Evolutionary conservation across 2,888 invertebrate genomes (phyloP).

Genomic region (Drosophila fulvimacula): DNA sequence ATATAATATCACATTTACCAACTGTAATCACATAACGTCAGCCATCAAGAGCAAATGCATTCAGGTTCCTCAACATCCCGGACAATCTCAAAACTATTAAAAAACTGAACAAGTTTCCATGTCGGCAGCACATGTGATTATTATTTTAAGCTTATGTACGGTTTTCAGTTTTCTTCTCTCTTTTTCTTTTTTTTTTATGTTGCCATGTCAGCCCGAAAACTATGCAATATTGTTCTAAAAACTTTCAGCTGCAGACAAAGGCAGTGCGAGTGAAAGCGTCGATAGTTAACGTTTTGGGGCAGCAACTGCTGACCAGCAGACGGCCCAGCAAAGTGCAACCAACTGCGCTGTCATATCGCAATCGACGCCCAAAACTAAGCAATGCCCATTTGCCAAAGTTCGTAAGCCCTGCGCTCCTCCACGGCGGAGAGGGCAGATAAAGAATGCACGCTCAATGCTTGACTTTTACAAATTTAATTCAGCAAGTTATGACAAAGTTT

Average conservation of each 20-base stretch:
- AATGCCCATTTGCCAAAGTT: constrained; percentile 57
- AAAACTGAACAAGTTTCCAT: constrained; percentile 6
- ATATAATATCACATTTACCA: too few species aligned
- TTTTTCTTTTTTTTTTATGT: background rate
- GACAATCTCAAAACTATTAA: background rate
- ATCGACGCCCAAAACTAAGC: constrained; percentile 58
- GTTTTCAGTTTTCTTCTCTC: constrained; percentile 5
- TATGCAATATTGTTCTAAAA: constrained; percentile 52
- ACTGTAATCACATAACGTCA: background rate
- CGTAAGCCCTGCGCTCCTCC: background rate
- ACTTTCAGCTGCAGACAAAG: constrained; percentile 30
- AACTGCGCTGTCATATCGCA: constrained; percentile 51
- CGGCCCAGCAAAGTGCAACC: constrained; percentile 36
- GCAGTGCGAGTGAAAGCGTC: constrained; percentile 49
- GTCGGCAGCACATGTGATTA: constrained; percentile 38
- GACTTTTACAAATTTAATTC: constrained; percentile 74
- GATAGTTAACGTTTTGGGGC: constrained; percentile 35
- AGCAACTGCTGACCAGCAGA: constrained; percentile 15
- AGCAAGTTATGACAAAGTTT: constrained; percentile 76
- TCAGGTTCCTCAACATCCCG: background rate
- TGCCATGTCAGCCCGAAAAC: constrained; percentile 40
- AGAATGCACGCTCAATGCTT: constrained; percentile 58
- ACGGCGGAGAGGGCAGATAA: constrained; percentile 24
- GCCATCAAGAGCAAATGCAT: background rate
- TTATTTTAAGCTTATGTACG: constrained; percentile 37